phyloP scores from a whole-genome alignment of 2,797 vertebrate genomes.

The Triplophysa bombifrons region DNA sequence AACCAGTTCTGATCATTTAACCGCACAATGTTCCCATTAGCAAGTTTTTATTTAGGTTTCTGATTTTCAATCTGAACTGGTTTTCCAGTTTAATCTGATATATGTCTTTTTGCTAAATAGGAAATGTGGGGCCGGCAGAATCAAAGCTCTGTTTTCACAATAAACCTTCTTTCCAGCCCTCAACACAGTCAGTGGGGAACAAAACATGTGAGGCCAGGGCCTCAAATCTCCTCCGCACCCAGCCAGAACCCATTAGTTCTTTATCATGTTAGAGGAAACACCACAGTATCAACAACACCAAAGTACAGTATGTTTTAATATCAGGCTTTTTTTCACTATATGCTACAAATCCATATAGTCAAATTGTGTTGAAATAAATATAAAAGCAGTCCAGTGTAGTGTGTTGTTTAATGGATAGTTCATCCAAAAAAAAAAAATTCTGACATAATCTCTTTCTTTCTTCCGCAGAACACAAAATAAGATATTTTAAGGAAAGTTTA shows the following conservation, averaged over 20 bases:
- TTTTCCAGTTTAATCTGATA: conserved; percentile 39
- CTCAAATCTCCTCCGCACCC: background rate
- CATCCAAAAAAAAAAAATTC: too few relatives aligned
- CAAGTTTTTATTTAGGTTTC: conserved; percentile 19
- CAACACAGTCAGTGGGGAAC: background rate
- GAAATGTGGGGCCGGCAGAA: conserved; percentile 20
- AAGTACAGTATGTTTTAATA: background rate
- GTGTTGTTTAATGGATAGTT: background rate
- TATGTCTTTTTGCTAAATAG: conserved; percentile 43
- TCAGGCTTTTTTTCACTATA: background rate
- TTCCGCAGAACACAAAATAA: too few relatives aligned
- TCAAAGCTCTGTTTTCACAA: conserved; percentile 5
- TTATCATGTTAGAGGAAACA: background rate
- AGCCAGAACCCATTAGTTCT: background rate
- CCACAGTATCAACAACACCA: background rate
- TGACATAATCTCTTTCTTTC: too few relatives aligned
- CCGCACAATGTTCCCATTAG: background rate
- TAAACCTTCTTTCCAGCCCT: conserved; percentile 17
- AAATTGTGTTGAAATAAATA: background rate
- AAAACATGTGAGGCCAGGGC: background rate
- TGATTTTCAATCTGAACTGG: conserved; percentile 30
- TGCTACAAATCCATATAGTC: background rate
- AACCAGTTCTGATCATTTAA: background rate
- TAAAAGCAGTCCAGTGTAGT: background rate
- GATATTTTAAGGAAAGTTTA: background rate